Base-by-base conservation (phyloP, 2,797 vertebrate species). In the Amazona finschi region DNA sequence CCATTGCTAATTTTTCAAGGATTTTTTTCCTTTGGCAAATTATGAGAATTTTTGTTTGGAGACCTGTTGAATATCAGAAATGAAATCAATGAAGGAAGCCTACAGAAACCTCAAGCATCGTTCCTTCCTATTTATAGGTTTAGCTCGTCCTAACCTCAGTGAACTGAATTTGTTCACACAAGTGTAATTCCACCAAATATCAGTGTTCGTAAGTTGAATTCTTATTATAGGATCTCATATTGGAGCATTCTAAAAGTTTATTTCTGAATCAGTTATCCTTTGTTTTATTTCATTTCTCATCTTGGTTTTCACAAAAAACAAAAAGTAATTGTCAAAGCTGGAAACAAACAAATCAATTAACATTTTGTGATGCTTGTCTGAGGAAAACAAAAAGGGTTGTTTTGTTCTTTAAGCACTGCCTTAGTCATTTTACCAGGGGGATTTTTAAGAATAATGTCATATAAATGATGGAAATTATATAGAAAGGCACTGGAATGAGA, bases 191-290 rank as follows among this genome's bases (percentile, higher is more conserved):
- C 86, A 92, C 73, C 94, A 96, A 96, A 97, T 93, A 87, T 74
- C 77, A 66, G 24, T 91, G 57, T 53, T 96, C 52, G 27, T 91
- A 91, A 94, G 50, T 66, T 93, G 86, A 89, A 39, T 91, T 50
- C 90, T 93, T 97, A 97, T 97, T 95, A 88, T 28, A 20, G 47
- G 25, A 85, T 96, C 86, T 96, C 91, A 95, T 96, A 95, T 94
- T 81, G 55, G 75, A 95, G 44, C 21, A 10, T 93, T 96, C 85
- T 85, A 65, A 47, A 96, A 87, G 61, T 82, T 95, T 87, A 72
- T 94, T 94, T 94, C 89, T 94, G 93, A 91, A 86, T 95, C 83
- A 90, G 65, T 93, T 93, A 83, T 82, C 86, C 91, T 96, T 88
- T 75, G 15, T 50, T 84, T 89, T 87, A 62, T 95, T 94, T 93